Evolutionary conservation across 2,797 vertebrate species (phyloP).

Genomic region (Coregonus ussuriensis): DNA sequence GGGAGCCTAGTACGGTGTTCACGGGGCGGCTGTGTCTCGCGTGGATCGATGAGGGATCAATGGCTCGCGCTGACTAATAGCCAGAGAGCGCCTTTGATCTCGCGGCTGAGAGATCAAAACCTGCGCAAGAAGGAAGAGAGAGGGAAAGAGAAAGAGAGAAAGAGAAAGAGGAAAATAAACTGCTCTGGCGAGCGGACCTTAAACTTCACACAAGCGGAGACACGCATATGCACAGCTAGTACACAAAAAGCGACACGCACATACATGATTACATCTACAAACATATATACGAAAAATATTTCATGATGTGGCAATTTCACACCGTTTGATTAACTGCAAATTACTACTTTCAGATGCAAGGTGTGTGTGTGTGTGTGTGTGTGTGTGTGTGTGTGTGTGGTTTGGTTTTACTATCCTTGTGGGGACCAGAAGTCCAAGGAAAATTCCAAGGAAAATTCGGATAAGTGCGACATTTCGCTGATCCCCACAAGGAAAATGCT

Average conservation of each 20-base stretch:
- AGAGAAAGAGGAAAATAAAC: constrained; percentile 44
- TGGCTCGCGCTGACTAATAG: constrained; percentile 88
- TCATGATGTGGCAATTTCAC: no score
- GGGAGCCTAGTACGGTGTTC: constrained; percentile 82
- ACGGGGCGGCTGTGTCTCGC: constrained; percentile 83
- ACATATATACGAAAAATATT: constrained; percentile 25
- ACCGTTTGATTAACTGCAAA: no score
- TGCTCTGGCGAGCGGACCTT: constrained; percentile 78
- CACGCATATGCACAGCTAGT: constrained; percentile 29
- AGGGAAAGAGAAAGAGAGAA: constrained; percentile 54
- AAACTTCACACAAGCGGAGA: constrained; percentile 58
- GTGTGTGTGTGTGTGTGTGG: not conserved
- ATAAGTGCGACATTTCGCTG: no score
- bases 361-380: not conserved
- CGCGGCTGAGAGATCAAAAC: constrained; percentile 86
- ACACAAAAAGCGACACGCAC: constrained; percentile 11
- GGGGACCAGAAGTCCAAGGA: no score
- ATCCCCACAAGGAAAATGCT: no score
- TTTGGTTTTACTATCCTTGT: no score
- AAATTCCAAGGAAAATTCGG: no score
- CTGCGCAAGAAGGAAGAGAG: constrained; percentile 73
- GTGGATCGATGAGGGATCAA: constrained; percentile 88
- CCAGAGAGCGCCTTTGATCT: constrained; percentile 90
- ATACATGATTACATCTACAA: not conserved
- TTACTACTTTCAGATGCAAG: constrained; percentile 1